These are phyloP conservation scores for Misgurnus mizolepis DNA, from an alignment of 2,113 vertebrate species.

Conservation along the genomic window DNA sequence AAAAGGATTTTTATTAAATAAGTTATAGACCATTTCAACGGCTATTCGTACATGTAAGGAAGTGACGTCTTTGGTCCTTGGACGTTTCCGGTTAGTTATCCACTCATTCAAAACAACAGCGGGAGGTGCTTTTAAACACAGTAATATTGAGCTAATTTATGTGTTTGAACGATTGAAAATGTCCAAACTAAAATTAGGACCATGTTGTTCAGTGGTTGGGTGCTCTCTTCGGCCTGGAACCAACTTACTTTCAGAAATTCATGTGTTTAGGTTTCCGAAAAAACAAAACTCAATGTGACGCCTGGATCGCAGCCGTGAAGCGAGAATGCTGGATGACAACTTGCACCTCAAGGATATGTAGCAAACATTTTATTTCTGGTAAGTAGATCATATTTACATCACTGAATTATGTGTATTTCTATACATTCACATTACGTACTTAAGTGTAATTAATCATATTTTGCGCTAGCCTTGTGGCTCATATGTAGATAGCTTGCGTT, in stretches of 20 bases:
- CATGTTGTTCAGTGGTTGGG: not conserved
- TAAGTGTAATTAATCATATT: no score
- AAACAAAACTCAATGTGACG: not conserved
- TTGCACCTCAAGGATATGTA: not conserved
- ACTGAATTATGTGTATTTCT: no score
- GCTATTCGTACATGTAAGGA: no score
- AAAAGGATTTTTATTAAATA: no score
- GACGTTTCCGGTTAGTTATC: no score
- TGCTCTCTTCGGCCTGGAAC: not conserved
- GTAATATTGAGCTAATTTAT: not conserved
- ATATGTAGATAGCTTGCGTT: not conserved
- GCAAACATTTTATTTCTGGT: not conserved
- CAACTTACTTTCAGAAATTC: not conserved
- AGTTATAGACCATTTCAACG: no score
- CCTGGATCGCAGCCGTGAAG: not conserved
- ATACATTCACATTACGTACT: no score
- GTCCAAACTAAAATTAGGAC: not conserved
- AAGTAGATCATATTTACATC: not conserved
- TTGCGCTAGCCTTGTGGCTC: no score
- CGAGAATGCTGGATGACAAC: not conserved
- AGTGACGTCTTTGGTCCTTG: no score
- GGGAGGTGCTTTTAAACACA: not conserved
- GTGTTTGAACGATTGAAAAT: not conserved
- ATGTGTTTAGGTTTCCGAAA: not conserved
- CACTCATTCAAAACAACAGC: not conserved